A percentile compares a stretch with the other conserved stretches of the same genome.
phyloP scores from a whole-genome alignment of 30 jellyfish, hydroid and myxozoan species.

The Turritopsis rubra region DNA sequence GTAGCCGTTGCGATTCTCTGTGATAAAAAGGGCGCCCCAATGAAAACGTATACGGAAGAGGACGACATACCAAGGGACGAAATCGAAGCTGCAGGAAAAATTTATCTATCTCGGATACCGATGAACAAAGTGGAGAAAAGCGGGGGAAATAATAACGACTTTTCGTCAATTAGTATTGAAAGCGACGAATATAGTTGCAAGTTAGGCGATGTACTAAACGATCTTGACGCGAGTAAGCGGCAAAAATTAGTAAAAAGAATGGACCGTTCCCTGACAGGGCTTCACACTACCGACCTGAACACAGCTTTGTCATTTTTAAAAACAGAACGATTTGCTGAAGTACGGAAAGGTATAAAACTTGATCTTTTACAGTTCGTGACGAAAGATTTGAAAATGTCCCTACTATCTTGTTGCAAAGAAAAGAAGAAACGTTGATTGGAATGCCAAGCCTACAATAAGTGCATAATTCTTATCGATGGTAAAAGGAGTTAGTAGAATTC shows the following conservation, averaged over 20 bases:
- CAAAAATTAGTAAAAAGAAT: slow-evolving; percentile 14
- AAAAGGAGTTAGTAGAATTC: not conserved
- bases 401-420: not conserved
- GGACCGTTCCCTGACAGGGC: slow-evolving; percentile 9
- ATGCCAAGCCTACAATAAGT: no score
- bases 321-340: slow-evolving; percentile 22
- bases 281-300: slow-evolving; percentile 36
- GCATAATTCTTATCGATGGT: no score
- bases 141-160: not conserved
- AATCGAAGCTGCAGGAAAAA: slow-evolving; percentile 30
- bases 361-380: slow-evolving; percentile 11
- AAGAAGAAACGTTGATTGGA: no score
- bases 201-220: slow-evolving; percentile 1
- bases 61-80: slow-evolving; percentile 34
- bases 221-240: slow-evolving; percentile 21
- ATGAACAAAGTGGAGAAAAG: not conserved
- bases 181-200: not conserved
- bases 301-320: slow-evolving; percentile 37
- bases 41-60: slow-evolving; percentile 28
- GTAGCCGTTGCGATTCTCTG: slow-evolving; percentile 35
- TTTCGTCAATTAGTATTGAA: not conserved
- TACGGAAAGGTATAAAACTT: not conserved
- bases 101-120: slow-evolving; percentile 29
- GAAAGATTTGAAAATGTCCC: slow-evolving; percentile 16
- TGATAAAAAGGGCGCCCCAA: slow-evolving; percentile 28